Percentiles rank a stretch among this genome's conserved stretches.
phyloP scores from a whole-genome alignment of 1,140 invertebrate genomes.

The Delia radicum region DNA sequence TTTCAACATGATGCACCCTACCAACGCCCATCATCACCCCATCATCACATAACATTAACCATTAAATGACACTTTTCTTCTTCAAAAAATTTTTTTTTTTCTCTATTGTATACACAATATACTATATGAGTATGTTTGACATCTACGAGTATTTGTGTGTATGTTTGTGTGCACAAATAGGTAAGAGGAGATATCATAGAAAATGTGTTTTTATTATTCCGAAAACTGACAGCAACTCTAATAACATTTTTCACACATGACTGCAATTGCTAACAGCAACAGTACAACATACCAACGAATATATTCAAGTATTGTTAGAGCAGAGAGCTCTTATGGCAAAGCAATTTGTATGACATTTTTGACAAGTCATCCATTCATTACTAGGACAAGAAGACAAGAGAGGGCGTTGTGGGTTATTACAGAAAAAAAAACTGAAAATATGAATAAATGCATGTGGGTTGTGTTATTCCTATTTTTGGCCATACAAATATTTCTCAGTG shows the following conservation, averaged over 20 bases:
- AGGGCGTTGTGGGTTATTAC: not conserved
- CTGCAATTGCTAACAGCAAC: conserved; percentile 27
- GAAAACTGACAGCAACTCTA: conserved; percentile 22
- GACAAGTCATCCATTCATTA: conserved; percentile 33
- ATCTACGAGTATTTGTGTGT: conserved; percentile 7
- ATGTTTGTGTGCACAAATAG: not conserved
- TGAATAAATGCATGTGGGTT: not conserved
- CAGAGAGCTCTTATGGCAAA: conserved; percentile 5
- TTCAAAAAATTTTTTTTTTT: not conserved
- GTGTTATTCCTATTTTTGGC: not conserved
- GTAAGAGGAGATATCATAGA: not conserved
- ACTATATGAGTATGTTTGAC: conserved; percentile 11
- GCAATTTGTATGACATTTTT: conserved; percentile 31
- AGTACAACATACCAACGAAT: not conserved
- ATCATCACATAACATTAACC: conserved; percentile 7
- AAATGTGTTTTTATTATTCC: conserved; percentile 19
- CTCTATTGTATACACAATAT: conserved; percentile 6
- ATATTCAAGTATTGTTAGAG: not conserved
- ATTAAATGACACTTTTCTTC: conserved; percentile 19
- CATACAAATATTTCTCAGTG: not conserved
- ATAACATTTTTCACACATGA: conserved; percentile 33
- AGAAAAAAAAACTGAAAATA: not conserved
- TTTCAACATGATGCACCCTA: no score
- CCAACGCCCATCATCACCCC: not conserved
- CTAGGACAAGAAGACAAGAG: not conserved